Evolutionary conservation across 1,140 invertebrate species (phyloP).

Genomic region (Drosophila quadrilineata): DNA sequence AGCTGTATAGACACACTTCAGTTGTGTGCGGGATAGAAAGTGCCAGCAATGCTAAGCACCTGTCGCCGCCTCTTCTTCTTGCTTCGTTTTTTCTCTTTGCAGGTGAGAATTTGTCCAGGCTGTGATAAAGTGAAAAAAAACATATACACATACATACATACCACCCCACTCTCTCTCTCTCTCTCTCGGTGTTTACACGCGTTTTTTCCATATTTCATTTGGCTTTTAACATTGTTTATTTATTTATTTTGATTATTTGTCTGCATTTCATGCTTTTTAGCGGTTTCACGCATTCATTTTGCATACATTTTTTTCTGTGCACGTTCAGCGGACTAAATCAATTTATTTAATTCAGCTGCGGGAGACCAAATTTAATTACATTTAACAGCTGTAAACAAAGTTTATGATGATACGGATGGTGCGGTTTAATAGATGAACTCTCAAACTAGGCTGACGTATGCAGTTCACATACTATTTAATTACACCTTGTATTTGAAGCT

Average conservation of each 20-base stretch:
- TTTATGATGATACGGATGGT: background rate
- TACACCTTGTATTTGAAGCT: too few relatives aligned
- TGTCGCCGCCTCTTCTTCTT: constrained; percentile 43
- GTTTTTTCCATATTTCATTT: constrained; percentile 65
- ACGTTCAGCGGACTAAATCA: constrained; percentile 45
- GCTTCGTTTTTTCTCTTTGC: constrained; percentile 37
- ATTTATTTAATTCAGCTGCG: constrained; percentile 59
- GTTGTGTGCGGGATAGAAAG: constrained; percentile 20
- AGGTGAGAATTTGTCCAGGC: constrained; percentile 55
- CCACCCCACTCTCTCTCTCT: too few relatives aligned
- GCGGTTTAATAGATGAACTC: background rate
- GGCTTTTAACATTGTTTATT: constrained; percentile 44
- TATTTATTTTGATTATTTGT: constrained; percentile 4
- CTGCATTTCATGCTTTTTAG: constrained; percentile 14
- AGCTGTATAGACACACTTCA: constrained; percentile 4
- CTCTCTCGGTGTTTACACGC: constrained; percentile 56
- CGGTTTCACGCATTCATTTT: constrained; percentile 60
- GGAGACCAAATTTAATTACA: constrained; percentile 56
- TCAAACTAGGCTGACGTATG: too few relatives aligned
- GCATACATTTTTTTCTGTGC: constrained; percentile 71
- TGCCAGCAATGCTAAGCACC: constrained; percentile 43
- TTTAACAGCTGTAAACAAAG: constrained; percentile 37
- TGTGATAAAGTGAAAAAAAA: constrained; percentile 34
- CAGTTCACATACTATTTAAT: too few relatives aligned
- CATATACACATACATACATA: too few relatives aligned